These are phyloP conservation scores for Carpatolechia fugitivella DNA, from an alignment of 2,888 invertebrate genomes.

Conservation along the genomic window DNA sequence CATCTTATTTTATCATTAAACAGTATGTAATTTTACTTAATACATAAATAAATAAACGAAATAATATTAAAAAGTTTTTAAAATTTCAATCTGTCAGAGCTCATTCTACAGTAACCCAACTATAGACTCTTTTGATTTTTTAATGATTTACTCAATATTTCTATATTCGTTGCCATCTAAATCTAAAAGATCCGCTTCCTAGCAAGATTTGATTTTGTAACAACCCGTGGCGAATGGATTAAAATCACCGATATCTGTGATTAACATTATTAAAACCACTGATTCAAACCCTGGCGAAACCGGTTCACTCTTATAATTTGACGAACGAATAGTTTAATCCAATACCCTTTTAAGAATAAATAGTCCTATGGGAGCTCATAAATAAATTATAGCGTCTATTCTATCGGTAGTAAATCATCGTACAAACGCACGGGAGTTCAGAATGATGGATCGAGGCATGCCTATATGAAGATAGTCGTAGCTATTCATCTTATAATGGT, in stretches of 20 bases:
- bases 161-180: neutral
- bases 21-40: too few relatives aligned
- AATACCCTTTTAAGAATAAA: neutral
- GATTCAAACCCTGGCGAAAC: neutral
- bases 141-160: neutral
- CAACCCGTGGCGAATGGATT: neutral
- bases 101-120: too few relatives aligned
- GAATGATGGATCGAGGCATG: constrained; percentile 35
- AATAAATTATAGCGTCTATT: constrained; percentile 34
- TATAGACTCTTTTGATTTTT: neutral
- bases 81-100: too few relatives aligned
- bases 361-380: constrained; percentile 29
- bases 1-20: too few relatives aligned
- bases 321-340: neutral
- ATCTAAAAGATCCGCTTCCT: neutral
- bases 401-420: constrained; percentile 37
- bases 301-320: neutral
- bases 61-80: too few relatives aligned
- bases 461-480: constrained; percentile 16
- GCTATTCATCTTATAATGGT: constrained; percentile 4
- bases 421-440: constrained; percentile 17
- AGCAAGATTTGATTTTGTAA: neutral
- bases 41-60: too few relatives aligned
- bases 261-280: too few relatives aligned
- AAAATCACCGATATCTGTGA: neutral